Conservation (phyloP, 2,888 invertebrate genomes). For the Margaritifera margaritifera region DNA sequence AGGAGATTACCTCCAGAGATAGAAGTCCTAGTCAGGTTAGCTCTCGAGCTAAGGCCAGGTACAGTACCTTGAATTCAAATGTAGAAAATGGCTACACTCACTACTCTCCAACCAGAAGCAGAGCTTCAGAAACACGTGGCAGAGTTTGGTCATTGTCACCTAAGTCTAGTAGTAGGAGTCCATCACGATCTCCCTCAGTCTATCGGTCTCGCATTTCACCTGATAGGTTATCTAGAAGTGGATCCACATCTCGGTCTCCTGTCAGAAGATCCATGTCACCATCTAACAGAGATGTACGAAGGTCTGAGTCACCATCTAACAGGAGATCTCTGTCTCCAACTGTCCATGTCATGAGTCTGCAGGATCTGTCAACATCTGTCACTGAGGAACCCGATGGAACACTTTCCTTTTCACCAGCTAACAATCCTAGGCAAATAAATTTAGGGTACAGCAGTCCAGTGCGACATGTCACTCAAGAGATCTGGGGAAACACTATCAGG, state of each 20-base stretch:
- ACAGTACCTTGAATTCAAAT: conserved; percentile 26
- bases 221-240: conserved; percentile 31
- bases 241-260: conserved; percentile 4
- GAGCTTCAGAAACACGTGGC: conserved; percentile 17
- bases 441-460: conserved; percentile 60
- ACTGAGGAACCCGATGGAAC: conserved; percentile 44
- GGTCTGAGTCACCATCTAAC: conserved; percentile 36
- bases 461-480: conserved; percentile 57
- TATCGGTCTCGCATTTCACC: conserved; percentile 39
- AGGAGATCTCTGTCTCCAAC: conserved; percentile 33
- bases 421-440: conserved; percentile 43
- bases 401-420: conserved; percentile 43
- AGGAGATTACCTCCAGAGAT: conserved; percentile 32
- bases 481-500: conserved; percentile 52
- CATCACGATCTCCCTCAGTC: conserved; percentile 33
- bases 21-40: conserved; percentile 36
- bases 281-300: conserved; percentile 18
- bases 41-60: conserved; percentile 34
- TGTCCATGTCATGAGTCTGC: conserved; percentile 40
- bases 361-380: conserved; percentile 49
- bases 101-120: conserved; percentile 27
- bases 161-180: conserved; percentile 18
- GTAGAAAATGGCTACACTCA: conserved; percentile 12
- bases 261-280: conserved; percentile 19
- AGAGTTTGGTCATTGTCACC: conserved; percentile 36